Percentiles rank a stretch among this genome's conserved stretches.
These are phyloP conservation scores for Meandrusa payeni DNA, from an alignment of 2,888 invertebrate species.

Conservation along the genomic window DNA sequence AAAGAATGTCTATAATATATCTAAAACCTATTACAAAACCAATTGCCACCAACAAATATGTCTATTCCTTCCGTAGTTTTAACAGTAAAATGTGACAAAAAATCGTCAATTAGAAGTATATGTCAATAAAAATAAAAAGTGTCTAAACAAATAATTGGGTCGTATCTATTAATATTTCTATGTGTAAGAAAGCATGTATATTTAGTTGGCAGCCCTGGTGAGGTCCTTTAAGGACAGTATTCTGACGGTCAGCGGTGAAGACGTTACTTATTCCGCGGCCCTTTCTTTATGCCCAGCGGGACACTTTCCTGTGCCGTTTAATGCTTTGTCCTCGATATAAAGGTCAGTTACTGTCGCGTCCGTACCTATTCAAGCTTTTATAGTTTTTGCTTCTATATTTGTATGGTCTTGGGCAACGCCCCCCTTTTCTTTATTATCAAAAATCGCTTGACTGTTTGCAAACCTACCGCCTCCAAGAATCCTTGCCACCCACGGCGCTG, in stretches of 20 bases:
- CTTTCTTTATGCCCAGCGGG: slow-evolving; percentile 58
- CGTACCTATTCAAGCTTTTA: slow-evolving; percentile 47
- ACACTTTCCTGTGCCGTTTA: slow-evolving; percentile 54
- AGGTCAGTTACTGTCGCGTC: slow-evolving; percentile 61
- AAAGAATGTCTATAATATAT: too few species aligned
- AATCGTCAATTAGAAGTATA: too few species aligned
- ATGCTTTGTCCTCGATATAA: slow-evolving; percentile 51
- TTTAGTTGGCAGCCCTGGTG: slow-evolving; percentile 52
- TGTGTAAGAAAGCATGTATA: too few species aligned
- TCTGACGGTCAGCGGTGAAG: slow-evolving; percentile 62
- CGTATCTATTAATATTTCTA: too few species aligned
- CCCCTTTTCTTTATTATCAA: slow-evolving; percentile 51
- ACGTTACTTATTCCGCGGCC: slow-evolving; percentile 41
- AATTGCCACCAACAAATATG: too few species aligned
- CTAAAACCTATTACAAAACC: too few species aligned
- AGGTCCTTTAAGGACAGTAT: slow-evolving; percentile 38
- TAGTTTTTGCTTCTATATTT: slow-evolving; percentile 53
- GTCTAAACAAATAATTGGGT: too few species aligned
- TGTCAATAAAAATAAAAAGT: too few species aligned
- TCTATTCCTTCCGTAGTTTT: too few species aligned
- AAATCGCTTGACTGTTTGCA: slow-evolving; percentile 62
- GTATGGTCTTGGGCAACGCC: slow-evolving; percentile 49
- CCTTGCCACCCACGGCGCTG: slow-evolving; percentile 62
- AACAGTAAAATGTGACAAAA: too few species aligned
- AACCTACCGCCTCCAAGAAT: slow-evolving; percentile 62